Conservation (phyloP, 2,888 invertebrate species). For the Hydroisotoma schaefferi region DNA sequence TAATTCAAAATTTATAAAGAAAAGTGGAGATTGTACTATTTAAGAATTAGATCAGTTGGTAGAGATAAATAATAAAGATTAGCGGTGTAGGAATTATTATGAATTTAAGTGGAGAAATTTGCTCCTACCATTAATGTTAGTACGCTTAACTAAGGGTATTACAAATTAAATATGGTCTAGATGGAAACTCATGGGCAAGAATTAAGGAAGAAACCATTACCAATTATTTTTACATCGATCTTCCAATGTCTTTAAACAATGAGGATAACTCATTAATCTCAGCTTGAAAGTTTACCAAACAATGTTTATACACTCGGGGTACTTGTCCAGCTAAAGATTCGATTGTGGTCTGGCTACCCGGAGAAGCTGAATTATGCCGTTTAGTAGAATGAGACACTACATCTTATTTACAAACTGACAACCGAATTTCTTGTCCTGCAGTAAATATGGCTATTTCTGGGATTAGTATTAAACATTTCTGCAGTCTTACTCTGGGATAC, state of each 20-base stretch:
- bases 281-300: neutral
- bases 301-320: neutral
- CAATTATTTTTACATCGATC: neutral
- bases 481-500: neutral
- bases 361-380: neutral
- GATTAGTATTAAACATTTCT: neutral
- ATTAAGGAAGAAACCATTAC: neutral
- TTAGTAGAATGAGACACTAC: neutral
- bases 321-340: neutral
- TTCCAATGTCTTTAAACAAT: neutral
- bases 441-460: slow-evolving; percentile 4
- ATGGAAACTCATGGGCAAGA: neutral
- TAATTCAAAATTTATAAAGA: too few relatives aligned
- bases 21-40: too few relatives aligned
- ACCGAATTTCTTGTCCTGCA: slow-evolving; percentile 5
- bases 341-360: neutral
- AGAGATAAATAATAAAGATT: too few relatives aligned
- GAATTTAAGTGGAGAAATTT: too few relatives aligned
- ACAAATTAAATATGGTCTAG: too few relatives aligned
- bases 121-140: too few relatives aligned
- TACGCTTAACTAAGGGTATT: too few relatives aligned
- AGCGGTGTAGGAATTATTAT: too few relatives aligned
- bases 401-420: neutral
- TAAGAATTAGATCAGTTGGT: too few relatives aligned
- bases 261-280: neutral